A percentile compares a stretch with the other conserved stretches of the same genome.
phyloP scores from a whole-genome alignment of 1,140 invertebrate species.

The Drosophila novamexicana region DNA sequence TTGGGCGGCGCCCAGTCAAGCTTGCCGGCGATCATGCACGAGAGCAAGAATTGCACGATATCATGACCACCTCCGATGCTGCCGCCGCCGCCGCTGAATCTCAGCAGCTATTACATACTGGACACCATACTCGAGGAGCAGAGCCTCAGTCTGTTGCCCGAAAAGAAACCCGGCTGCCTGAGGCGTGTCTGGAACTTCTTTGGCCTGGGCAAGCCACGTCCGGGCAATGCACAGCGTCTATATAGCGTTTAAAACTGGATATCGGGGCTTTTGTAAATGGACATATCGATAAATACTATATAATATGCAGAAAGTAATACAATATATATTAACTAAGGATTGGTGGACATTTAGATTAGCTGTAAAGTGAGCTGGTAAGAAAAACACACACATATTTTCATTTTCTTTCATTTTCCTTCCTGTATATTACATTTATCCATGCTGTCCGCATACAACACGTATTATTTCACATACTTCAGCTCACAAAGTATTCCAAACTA shows the following conservation, averaged over 20 bases:
- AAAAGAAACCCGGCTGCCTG: conserved; percentile 79
- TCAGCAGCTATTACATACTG: conserved; percentile 80
- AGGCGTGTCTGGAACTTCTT: conserved; percentile 76
- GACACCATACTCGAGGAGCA: conserved; percentile 82
- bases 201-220: conserved; percentile 55
- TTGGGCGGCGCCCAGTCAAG: conserved; percentile 17
- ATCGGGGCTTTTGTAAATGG: conserved; percentile 53
- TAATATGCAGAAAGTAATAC: conserved; percentile 11
- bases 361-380: conserved; percentile 11
- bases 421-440: background rate
- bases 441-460: background rate
- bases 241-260: conserved; percentile 55
- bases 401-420: background rate
- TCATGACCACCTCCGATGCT: conserved; percentile 83
- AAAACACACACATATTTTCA: background rate
- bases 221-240: conserved; percentile 39
- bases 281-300: conserved; percentile 56
- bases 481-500: conserved; percentile 6
- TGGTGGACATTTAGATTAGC: background rate
- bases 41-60: conserved; percentile 82
- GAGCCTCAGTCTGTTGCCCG: conserved; percentile 68
- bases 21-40: conserved; percentile 61
- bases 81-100: conserved; percentile 76
- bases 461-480: background rate
- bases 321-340: background rate